These are phyloP conservation scores for Acanthoscelides obtectus DNA, from an alignment of 2,888 invertebrate species.

Conservation along the genomic window DNA sequence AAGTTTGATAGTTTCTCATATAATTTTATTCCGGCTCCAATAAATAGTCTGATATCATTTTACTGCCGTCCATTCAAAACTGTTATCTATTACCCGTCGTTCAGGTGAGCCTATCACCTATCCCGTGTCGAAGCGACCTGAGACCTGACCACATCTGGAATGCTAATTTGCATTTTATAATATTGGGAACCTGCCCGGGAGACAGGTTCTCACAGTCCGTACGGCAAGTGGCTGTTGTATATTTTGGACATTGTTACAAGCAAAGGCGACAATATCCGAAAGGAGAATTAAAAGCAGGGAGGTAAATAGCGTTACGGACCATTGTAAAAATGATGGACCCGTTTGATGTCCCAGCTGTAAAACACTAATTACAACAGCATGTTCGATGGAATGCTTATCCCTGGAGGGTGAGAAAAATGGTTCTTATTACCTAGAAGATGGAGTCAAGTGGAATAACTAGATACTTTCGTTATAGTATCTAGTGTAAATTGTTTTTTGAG, in stretches of 20 bases:
- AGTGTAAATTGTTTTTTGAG: no score
- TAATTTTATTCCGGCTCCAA: no score
- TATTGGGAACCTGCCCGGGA: conserved; percentile 21
- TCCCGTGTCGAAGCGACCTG: not conserved
- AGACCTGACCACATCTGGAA: conserved; percentile 6
- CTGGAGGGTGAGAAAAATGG: not conserved
- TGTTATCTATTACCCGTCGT: not conserved
- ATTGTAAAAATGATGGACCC: not conserved
- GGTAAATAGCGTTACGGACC: conserved; percentile 6
- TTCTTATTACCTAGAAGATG: no score
- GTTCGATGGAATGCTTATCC: not conserved
- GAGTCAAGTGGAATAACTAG: no score
- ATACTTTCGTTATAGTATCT: no score
- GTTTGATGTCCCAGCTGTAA: conserved; percentile 13
- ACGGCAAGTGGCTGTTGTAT: conserved; percentile 18
- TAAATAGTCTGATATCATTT: not conserved
- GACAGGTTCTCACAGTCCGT: conserved; percentile 25
- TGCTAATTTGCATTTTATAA: conserved; percentile 28
- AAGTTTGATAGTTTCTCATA: no score
- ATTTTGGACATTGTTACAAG: not conserved
- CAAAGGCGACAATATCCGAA: conserved; percentile 15
- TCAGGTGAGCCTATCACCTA: not conserved
- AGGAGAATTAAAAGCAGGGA: conserved; percentile 8
- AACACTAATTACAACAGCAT: conserved; percentile 9
- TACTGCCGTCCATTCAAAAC: not conserved